A percentile compares a stretch with the other conserved stretches of the same genome.
Evolutionary conservation across 2,113 vertebrate genomes (phyloP).

Genomic region (Chloebia gouldiae): DNA sequence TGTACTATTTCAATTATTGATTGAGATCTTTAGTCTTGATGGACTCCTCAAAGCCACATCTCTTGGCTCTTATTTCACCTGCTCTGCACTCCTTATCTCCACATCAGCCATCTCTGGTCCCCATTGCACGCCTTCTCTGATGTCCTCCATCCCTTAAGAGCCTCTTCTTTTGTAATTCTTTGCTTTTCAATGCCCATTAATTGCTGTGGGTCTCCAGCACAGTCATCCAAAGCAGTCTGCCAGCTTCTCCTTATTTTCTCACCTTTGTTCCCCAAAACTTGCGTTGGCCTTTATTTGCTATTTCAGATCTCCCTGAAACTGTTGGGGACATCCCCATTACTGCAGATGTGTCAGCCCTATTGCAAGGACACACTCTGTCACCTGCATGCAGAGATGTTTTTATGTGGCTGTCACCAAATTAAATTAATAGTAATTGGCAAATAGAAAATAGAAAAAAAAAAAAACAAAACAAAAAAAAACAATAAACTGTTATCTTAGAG

Average conservation of each 20-base stretch:
- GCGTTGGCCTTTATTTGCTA: neutral
- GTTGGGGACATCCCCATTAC: neutral
- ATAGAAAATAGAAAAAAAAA: neutral
- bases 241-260: neutral
- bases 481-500: neutral
- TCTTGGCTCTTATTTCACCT: neutral
- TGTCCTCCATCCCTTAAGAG: neutral
- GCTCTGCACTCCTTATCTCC: neutral
- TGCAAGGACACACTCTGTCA: neutral
- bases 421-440: neutral
- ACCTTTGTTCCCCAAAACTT: neutral
- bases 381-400: neutral
- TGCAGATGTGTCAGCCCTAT: neutral
- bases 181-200: neutral
- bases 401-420: neutral
- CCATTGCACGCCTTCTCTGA: accelerated
- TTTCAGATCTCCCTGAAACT: neutral
- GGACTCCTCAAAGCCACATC: neutral
- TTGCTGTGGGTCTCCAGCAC: neutral
- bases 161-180: neutral
- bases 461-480: neutral
- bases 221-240: neutral
- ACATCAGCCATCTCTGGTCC: neutral
- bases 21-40: neutral
- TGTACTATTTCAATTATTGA: neutral